Percentiles rank a stretch among this genome's conserved stretches.
phyloP scores from a whole-genome alignment of 2,113 vertebrate genomes.

The Alligator mississippiensis region DNA sequence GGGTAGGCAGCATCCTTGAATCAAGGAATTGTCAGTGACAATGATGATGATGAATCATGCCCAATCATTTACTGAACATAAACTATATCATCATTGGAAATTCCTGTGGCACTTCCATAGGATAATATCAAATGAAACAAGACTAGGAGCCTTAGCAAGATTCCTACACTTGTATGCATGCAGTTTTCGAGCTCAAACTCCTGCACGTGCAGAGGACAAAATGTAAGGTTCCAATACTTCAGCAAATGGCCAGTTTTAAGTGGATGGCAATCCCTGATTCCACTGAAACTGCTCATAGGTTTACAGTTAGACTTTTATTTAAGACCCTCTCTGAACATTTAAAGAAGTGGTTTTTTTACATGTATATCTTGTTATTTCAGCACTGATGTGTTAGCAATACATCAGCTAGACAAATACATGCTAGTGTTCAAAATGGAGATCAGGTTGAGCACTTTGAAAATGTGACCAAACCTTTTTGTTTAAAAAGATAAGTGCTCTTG shows the following conservation, averaged over 20 bases:
- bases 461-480: neutral
- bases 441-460: neutral
- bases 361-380: neutral
- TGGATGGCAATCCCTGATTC: neutral
- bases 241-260: neutral
- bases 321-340: fast-evolving
- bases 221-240: neutral
- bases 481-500: neutral
- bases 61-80: too few relatives aligned
- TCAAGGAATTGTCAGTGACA: too few relatives aligned
- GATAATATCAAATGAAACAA: too few relatives aligned
- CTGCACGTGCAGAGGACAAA: neutral
- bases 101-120: too few relatives aligned
- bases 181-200: neutral
- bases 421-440: neutral
- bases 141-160: neutral
- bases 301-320: neutral
- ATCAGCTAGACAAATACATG: neutral
- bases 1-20: too few relatives aligned
- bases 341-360: neutral
- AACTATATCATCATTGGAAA: too few relatives aligned
- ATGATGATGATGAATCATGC: too few relatives aligned
- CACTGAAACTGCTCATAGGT: neutral
- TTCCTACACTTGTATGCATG: neutral
- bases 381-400: neutral